Percentiles rank a stretch among this genome's conserved stretches.
phyloP scores from a whole-genome alignment of 1,140 invertebrate species.

The Epicauta chinensis region DNA sequence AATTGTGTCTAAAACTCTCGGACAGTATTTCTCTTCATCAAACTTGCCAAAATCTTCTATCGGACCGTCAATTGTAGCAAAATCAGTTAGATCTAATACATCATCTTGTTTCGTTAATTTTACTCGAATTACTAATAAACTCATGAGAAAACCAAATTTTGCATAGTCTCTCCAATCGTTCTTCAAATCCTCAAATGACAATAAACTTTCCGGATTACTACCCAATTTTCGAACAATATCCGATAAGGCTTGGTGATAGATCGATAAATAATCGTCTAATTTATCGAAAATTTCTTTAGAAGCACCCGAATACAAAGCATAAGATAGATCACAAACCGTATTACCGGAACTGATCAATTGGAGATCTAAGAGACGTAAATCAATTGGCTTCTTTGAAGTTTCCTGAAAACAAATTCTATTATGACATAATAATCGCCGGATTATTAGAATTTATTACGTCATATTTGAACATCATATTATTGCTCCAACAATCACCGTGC shows the following conservation, averaged over 20 bases:
- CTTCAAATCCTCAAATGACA: conserved; percentile 36
- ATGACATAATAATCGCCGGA: conserved; percentile 39
- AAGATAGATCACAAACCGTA: no score
- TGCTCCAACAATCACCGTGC: conserved; percentile 48
- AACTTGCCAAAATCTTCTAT: neutral
- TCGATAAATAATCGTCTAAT: no score
- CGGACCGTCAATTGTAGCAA: neutral
- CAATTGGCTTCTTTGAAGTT: no score
- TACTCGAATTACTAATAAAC: neutral
- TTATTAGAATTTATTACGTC: conserved; percentile 26
- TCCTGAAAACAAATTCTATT: no score
- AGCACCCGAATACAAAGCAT: no score
- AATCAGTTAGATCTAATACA: neutral
- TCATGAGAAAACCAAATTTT: conserved; percentile 32
- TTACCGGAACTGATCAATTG: no score
- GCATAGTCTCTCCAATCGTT: conserved; percentile 39
- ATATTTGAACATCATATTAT: conserved; percentile 48
- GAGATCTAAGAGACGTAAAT: no score
- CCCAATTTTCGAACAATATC: no score
- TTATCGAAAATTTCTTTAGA: no score
- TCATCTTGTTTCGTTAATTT: conserved; percentile 6
- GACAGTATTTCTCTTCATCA: neutral
- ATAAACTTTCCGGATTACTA: conserved; percentile 35
- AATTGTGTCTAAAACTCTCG: neutral
- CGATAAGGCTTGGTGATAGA: no score